Evolutionary conservation across 2,797 vertebrate genomes (phyloP).

Genomic region (Gymnodraco acuticeps): DNA sequence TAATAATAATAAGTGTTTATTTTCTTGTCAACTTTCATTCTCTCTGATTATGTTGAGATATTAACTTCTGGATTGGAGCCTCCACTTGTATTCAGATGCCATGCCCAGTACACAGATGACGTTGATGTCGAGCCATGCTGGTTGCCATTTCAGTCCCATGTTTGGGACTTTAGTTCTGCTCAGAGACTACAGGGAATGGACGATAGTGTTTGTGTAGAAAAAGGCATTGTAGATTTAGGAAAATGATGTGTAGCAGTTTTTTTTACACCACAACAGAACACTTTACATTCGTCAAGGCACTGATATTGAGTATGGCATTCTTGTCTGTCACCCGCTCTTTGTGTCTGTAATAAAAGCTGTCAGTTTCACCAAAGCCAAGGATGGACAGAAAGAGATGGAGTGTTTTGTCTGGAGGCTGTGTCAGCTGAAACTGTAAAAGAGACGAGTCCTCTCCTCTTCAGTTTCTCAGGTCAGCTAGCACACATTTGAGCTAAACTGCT

Average conservation of each 20-base stretch:
- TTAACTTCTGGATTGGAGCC: slow-evolving; percentile 31
- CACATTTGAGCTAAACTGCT: slow-evolving; percentile 33
- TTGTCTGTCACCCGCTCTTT: slow-evolving; percentile 31
- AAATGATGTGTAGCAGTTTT: slow-evolving; percentile 29
- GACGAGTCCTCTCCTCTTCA: slow-evolving; percentile 56
- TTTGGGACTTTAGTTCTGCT: slow-evolving; percentile 33
- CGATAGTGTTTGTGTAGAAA: slow-evolving; percentile 25
- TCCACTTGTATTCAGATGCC: slow-evolving; percentile 34
- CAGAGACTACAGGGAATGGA: slow-evolving; percentile 7
- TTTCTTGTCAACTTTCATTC: slow-evolving; percentile 35
- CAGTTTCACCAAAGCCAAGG: slow-evolving; percentile 35
- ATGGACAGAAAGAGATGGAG: slow-evolving; percentile 26
- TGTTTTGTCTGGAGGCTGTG: slow-evolving; percentile 58
- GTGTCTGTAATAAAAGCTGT: slow-evolving; percentile 46
- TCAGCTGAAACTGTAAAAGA: slow-evolving; percentile 65
- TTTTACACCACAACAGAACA: slow-evolving; percentile 25
- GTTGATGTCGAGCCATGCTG: slow-evolving; percentile 27
- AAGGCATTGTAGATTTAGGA: slow-evolving; percentile 18
- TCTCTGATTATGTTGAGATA: slow-evolving; percentile 46
- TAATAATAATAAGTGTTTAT: slow-evolving; percentile 35
- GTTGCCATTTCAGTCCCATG: slow-evolving; percentile 21
- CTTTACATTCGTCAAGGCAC: slow-evolving; percentile 7
- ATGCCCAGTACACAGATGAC: slow-evolving; percentile 22
- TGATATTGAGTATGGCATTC: not conserved
- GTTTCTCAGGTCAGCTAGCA: slow-evolving; percentile 57